phyloP scores from a whole-genome alignment of 2,797 vertebrate species.

The Microctenopoma stevenorrisi region DNA sequence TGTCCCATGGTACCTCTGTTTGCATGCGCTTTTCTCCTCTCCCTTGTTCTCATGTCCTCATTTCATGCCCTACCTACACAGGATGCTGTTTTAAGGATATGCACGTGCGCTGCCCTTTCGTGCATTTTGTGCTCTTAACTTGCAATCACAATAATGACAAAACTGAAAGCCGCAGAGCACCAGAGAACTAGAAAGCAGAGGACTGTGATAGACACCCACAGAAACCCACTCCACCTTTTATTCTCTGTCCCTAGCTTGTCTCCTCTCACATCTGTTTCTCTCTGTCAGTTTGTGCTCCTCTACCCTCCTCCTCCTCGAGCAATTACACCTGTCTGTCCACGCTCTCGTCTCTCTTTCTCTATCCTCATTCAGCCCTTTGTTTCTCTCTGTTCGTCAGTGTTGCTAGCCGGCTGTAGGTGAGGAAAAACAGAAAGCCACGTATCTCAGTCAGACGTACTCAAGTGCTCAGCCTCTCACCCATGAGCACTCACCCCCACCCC shows the following conservation, averaged over 20 bases:
- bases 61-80: conserved; percentile 29
- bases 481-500: conserved; percentile 45
- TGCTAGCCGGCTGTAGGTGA: conserved; percentile 46
- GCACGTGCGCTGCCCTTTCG: neutral
- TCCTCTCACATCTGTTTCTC: conserved; percentile 66
- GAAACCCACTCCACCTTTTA: conserved; percentile 19
- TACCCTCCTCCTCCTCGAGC: conserved; percentile 32
- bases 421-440: conserved; percentile 55
- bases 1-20: conserved; percentile 56
- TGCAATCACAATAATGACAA: neutral
- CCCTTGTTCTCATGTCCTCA: conserved; percentile 29
- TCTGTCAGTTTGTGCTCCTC: conserved; percentile 52
- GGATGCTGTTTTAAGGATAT: conserved; percentile 29
- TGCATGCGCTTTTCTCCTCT: conserved; percentile 38
- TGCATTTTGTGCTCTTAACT: conserved; percentile 1
- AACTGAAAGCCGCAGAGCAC: conserved; percentile 11
- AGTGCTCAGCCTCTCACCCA: conserved; percentile 68
- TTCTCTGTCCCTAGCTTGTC: conserved; percentile 40
- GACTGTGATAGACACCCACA: conserved; percentile 48
- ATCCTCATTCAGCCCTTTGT: neutral
- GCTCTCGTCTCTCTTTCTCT: conserved; percentile 24
- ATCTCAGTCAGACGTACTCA: conserved; percentile 58
- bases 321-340: conserved; percentile 33
- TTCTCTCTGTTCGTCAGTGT: conserved; percentile 13
- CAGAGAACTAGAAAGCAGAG: conserved; percentile 41